Evolutionary conservation across 1,140 invertebrate species (phyloP).

Genomic region (Schmidtea mediterranea): DNA sequence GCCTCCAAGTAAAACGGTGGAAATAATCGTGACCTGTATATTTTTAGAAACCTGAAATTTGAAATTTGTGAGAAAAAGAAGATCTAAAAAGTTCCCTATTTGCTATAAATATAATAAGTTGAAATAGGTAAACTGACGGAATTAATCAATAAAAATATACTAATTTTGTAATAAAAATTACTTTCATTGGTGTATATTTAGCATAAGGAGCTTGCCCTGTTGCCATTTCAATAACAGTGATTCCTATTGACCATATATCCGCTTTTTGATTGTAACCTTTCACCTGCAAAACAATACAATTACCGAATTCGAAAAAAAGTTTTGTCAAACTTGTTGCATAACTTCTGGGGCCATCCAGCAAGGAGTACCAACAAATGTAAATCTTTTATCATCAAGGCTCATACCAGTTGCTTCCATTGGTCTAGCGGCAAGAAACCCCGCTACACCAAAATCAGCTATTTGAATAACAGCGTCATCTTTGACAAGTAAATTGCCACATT

Average conservation of each 20-base stretch:
- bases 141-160: too few species aligned
- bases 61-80: too few species aligned
- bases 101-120: too few species aligned
- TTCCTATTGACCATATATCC: constrained; percentile 98
- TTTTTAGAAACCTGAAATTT: too few species aligned
- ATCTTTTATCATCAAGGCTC: constrained; percentile 61
- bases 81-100: too few species aligned
- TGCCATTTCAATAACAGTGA: constrained; percentile 92
- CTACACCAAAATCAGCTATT: constrained; percentile 27
- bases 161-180: too few species aligned
- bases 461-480: constrained; percentile 4
- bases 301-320: not conserved
- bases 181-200: constrained; percentile 96
- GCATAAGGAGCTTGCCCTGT: constrained; percentile 93
- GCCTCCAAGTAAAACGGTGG: too few species aligned
- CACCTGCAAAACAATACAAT: constrained; percentile 34
- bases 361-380: constrained; percentile 85
- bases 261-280: constrained; percentile 96
- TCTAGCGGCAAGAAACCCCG: constrained; percentile 51
- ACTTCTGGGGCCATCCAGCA: constrained; percentile 99
- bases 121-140: too few species aligned
- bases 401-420: constrained; percentile 44
- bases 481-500: constrained; percentile 5
- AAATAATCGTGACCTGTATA: too few species aligned
- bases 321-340: constrained; percentile 3